Base-by-base conservation (phyloP, 2,797 vertebrate species). In the Pseudochirops cupreus region DNA sequence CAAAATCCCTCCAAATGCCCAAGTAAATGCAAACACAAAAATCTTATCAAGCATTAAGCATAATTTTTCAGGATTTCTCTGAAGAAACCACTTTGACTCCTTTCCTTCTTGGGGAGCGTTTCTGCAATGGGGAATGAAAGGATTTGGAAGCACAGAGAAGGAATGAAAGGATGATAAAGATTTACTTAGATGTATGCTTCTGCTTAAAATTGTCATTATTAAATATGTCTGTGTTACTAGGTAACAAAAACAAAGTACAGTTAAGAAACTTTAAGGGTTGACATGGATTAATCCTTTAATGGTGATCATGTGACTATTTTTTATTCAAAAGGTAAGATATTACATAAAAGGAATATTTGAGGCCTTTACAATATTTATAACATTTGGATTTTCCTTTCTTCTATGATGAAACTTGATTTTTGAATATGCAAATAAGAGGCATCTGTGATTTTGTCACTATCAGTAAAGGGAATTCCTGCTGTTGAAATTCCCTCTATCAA, bases 21-120 rank as follows among this genome's bases (percentile, higher is more conserved):
- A 98, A 28, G 97, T 98, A 96, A 98, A 98, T 5, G 98, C 95
- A 97, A 98, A 98, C 28, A 98, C 59, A 54, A 54, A 97, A 55
- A 98, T n/a, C 91, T 98, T 98, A 11, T 95, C 96, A 91, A 98
- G 94, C 13, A 98, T 82, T 12, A 56, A 0, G 7, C 93, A 58
- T 16, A 99, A 90, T 50, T 97, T 98, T 62, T 96, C 97, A 82
- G 98, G 98, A 91, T 97, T 46, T 18, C 97, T 98, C 90, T 98
- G 96, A 91, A 98, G 91, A 95, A 95, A 98, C 97, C 96, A 97
- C 14, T 56, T 59, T 1, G 74, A 82, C 26, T 96, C 14, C 21
- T 10, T 1, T 46, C 5, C 4, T 24, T 31, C 1, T 39, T 82
- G 16, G 16, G 9, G 5, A 82, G 0, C 0, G 7, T 1, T 33